Evolutionary conservation across 2,888 invertebrate genomes (phyloP).

Genomic region (Drosophila parthenogenetica): DNA sequence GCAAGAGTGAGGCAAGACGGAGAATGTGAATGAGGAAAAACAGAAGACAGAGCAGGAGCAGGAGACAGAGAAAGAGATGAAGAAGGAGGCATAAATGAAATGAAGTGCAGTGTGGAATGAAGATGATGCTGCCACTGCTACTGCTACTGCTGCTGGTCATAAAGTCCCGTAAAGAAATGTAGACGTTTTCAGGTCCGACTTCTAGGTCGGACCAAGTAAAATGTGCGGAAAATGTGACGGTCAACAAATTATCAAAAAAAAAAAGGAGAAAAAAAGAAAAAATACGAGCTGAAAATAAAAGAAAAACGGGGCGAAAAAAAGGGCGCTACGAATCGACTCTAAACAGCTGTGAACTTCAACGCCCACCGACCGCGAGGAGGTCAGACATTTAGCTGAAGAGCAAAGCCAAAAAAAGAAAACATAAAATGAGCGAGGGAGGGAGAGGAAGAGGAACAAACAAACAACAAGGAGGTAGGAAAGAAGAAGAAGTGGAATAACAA

Average conservation of each 20-base stretch:
- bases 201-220: constrained; percentile 44
- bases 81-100: constrained; percentile 40
- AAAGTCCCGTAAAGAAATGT: constrained; percentile 56
- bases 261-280: constrained; percentile 14
- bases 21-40: not conserved
- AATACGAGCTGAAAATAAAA: constrained; percentile 3
- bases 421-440: constrained; percentile 11
- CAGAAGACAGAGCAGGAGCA: not conserved
- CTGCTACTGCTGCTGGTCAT: constrained; percentile 37
- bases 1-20: not conserved
- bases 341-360: constrained; percentile 64
- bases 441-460: constrained; percentile 11
- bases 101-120: constrained; percentile 51
- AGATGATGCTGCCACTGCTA: constrained; percentile 29
- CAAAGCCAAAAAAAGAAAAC: constrained; percentile 30
- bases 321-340: constrained; percentile 17
- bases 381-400: constrained; percentile 52
- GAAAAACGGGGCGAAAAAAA: constrained; percentile 19
- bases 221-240: constrained; percentile 75
- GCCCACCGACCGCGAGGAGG: constrained; percentile 35
- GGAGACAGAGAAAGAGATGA: not conserved
- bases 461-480: constrained; percentile 7
- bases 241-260: constrained; percentile 73
- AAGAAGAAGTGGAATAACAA: constrained; percentile 17
- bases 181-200: constrained; percentile 48